Conservation (phyloP, 35 echinoderm and acorn worm species). For the Holothuria glaberrima region DNA sequence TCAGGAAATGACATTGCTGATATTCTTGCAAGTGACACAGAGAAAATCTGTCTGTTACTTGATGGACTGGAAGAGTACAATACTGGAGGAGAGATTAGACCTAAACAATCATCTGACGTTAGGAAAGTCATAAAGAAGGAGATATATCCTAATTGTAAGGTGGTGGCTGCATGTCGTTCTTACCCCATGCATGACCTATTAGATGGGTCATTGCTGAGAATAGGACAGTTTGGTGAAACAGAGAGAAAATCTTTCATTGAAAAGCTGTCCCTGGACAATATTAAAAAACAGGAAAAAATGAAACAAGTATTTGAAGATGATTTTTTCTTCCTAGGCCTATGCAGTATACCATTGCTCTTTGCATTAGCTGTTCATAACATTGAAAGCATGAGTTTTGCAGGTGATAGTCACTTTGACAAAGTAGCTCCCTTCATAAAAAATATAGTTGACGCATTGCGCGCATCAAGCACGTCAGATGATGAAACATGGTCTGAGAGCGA, state of each 20-base stretch:
- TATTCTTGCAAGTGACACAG: not conserved
- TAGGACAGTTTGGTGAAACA: not conserved
- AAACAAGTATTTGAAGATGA: not conserved
- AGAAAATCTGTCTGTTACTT: not conserved
- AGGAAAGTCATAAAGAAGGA: constrained; percentile 25
- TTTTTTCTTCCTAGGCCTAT: not conserved
- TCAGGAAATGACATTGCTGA: not conserved
- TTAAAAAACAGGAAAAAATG: not conserved
- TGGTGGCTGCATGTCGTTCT: not conserved
- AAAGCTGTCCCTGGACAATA: not conserved
- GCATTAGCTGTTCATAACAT: not conserved
- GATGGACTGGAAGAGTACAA: no score
- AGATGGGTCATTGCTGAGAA: not conserved
- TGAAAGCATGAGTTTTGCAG: no score
- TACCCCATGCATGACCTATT: not conserved
- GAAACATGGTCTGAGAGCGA: no score
- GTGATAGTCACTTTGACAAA: no score
- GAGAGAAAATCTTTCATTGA: not conserved
- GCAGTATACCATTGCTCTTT: no score
- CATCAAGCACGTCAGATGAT: no score
- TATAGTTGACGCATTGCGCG: no score
- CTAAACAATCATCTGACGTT: not conserved
- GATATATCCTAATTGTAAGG: not conserved
- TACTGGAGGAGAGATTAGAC: not conserved
- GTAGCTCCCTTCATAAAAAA: no score